phyloP scores from a whole-genome alignment of 1,140 invertebrate species.

The Melitaea cinxia region DNA sequence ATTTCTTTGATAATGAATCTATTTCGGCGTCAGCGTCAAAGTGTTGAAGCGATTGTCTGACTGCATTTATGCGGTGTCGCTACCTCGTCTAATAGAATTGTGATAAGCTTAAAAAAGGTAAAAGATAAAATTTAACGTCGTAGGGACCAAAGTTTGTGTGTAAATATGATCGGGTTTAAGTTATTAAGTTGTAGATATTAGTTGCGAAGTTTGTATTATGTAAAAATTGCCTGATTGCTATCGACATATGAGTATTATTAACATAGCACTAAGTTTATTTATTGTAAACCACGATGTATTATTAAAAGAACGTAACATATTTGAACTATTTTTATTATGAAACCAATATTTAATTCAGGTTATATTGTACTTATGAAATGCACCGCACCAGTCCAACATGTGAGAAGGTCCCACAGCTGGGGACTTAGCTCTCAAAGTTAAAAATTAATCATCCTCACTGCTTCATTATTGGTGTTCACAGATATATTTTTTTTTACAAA shows the following conservation, averaged over 20 bases:
- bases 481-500: too few relatives aligned
- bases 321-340: conserved; percentile 6
- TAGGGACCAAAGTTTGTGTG: background rate
- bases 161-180: background rate
- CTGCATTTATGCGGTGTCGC: conserved; percentile 33
- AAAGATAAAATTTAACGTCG: background rate
- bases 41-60: conserved; percentile 15
- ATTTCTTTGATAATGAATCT: background rate
- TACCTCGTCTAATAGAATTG: conserved; percentile 44
- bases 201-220: conserved; percentile 8
- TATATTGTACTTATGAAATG: too few relatives aligned
- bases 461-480: too few relatives aligned
- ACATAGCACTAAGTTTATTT: conserved; percentile 44
- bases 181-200: background rate
- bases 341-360: too few relatives aligned
- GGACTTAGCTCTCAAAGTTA: too few relatives aligned
- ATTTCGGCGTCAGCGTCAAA: conserved; percentile 5
- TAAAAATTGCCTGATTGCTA: conserved; percentile 49
- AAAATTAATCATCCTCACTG: too few relatives aligned
- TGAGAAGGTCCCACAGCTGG: too few relatives aligned
- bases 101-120: conserved; percentile 29
- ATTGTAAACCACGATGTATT: conserved; percentile 25
- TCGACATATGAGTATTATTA: conserved; percentile 46
- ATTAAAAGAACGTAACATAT: conserved; percentile 37
- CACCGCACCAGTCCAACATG: too few relatives aligned